Conservation (phyloP, 2,888 invertebrate species). For the Strigamia maritima region DNA sequence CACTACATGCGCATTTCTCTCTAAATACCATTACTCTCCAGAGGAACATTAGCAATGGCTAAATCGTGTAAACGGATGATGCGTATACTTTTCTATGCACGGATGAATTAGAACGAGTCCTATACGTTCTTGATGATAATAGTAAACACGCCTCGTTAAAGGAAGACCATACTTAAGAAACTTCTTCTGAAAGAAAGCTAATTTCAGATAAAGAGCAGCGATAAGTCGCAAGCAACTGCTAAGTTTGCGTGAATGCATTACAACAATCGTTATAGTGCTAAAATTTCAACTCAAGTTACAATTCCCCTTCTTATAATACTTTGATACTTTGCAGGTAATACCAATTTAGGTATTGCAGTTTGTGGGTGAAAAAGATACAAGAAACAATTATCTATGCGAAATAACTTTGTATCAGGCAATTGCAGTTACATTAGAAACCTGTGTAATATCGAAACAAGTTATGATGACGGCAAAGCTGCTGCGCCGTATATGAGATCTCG, state of each 20-base stretch:
- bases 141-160: slow-evolving; percentile 21
- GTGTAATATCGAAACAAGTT: slow-evolving; percentile 30
- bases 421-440: slow-evolving; percentile 23
- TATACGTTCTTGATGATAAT: slow-evolving; percentile 5
- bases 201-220: slow-evolving; percentile 28
- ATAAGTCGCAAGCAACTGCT: slow-evolving; percentile 16
- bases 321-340: slow-evolving; percentile 22
- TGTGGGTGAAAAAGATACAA: background rate
- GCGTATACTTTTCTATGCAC: slow-evolving; percentile 11
- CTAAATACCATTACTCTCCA: background rate
- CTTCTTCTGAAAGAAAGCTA: slow-evolving; percentile 20
- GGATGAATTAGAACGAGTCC: slow-evolving; percentile 21
- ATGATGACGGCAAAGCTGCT: slow-evolving; percentile 28
- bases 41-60: background rate
- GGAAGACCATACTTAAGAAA: slow-evolving; percentile 2
- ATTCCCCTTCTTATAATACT: background rate
- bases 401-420: slow-evolving; percentile 29
- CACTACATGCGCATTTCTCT: background rate
- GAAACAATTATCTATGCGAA: background rate
- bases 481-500: slow-evolving; percentile 26
- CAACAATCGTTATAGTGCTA: background rate
- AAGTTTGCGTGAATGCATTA: slow-evolving; percentile 17
- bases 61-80: slow-evolving; percentile 12
- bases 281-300: slow-evolving; percentile 4
- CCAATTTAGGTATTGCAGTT: background rate